Conservation (phyloP, 2,888 invertebrate species). For the Carpatolechia fugitivella region DNA sequence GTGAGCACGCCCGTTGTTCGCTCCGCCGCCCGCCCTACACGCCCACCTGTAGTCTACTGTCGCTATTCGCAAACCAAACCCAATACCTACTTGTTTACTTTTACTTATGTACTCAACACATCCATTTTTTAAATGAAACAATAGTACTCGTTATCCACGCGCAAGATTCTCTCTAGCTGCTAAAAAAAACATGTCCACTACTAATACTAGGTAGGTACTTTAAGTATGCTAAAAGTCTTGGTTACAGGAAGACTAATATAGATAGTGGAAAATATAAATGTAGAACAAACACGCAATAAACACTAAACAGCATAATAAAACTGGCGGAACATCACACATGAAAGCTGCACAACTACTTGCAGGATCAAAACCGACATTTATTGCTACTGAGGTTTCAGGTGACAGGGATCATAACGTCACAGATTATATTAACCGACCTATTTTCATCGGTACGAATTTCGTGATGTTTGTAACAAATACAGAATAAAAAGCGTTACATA, state of each 20-base stretch:
- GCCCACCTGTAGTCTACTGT: slow-evolving; percentile 71
- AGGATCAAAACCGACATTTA: slow-evolving; percentile 11
- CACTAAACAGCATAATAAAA: slow-evolving; percentile 19
- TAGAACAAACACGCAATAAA: slow-evolving; percentile 18
- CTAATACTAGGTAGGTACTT: background rate
- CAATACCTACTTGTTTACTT: slow-evolving; percentile 43
- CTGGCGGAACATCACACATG: slow-evolving; percentile 21
- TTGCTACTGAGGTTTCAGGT: slow-evolving; percentile 7
- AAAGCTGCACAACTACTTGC: slow-evolving; percentile 18
- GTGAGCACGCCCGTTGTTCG: slow-evolving; percentile 60
- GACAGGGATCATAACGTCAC: background rate
- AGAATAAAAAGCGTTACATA: slow-evolving; percentile 8
- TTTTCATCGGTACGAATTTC: background rate
- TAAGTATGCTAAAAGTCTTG: background rate
- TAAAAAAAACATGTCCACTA: background rate
- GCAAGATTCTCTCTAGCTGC: background rate
- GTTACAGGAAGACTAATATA: slow-evolving; percentile 7
- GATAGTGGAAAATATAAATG: slow-evolving; percentile 8
- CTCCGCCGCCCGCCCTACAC: slow-evolving; percentile 69
- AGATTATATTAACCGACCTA: background rate
- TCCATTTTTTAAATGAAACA: background rate
- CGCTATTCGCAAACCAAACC: slow-evolving; percentile 37
- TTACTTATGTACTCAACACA: background rate
- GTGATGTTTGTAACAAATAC: background rate
- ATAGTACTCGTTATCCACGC: background rate